Percentiles rank a stretch among this genome's conserved stretches.
Evolutionary conservation across 2,113 vertebrate genomes (phyloP).

Genomic region (Hippotragus niger): DNA sequence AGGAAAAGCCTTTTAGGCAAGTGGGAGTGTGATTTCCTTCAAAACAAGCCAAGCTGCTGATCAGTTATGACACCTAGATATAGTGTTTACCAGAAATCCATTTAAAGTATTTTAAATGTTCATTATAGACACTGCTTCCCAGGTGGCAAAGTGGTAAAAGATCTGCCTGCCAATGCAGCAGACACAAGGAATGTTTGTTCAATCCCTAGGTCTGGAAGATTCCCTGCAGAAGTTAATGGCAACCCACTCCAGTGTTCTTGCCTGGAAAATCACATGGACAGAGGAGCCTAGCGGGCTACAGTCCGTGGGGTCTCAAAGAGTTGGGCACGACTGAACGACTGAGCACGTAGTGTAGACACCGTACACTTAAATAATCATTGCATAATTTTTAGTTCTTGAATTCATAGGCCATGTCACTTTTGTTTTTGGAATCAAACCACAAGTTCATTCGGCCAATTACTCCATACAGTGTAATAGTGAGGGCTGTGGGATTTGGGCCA

Average conservation of each 20-base stretch:
- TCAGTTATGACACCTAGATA: not conserved
- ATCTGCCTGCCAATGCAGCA: rapidly evolving
- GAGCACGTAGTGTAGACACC: not conserved
- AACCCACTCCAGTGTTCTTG: not conserved
- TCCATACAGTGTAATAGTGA: not conserved
- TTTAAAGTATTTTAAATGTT: not conserved
- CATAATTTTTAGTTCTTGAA: not conserved
- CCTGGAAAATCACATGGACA: not conserved
- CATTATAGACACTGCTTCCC: not conserved
- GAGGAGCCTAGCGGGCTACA: rapidly evolving
- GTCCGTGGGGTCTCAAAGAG: not conserved
- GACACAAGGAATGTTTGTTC: not conserved
- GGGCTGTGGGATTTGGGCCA: not conserved
- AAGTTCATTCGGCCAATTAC: not conserved
- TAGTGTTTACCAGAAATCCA: not conserved
- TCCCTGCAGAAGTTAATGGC: not conserved
- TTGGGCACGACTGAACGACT: rapidly evolving
- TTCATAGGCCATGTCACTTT: not conserved
- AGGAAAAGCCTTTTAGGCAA: not conserved
- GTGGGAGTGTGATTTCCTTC: not conserved
- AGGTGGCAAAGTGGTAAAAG: not conserved
- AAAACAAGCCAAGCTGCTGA: not conserved
- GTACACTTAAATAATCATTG: not conserved
- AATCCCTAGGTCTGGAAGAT: not conserved
- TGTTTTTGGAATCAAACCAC: not conserved